phyloP scores from a whole-genome alignment of 1,140 invertebrate species.

The Pararge aegeria region DNA sequence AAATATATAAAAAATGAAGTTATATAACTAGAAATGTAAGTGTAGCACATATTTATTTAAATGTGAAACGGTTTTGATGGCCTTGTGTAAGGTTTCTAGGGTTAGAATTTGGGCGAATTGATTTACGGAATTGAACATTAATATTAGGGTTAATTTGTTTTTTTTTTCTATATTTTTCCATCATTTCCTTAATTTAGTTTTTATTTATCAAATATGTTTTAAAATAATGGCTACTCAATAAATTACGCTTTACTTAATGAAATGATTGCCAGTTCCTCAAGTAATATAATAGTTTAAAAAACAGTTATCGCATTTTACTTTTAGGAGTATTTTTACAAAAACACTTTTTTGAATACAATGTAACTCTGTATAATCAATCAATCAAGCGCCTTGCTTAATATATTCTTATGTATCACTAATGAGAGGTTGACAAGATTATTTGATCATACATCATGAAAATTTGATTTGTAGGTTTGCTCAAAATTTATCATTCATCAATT shows the following conservation, averaged over 20 bases:
- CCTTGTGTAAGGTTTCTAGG: slow-evolving; percentile 10
- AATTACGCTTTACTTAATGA: slow-evolving; percentile 14
- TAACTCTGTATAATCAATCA: no score
- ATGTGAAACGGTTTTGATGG: slow-evolving; percentile 20
- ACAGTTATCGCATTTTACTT: slow-evolving; percentile 8
- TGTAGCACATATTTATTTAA: slow-evolving; percentile 31
- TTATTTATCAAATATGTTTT: slow-evolving; percentile 2
- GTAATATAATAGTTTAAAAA: slow-evolving; percentile 12
- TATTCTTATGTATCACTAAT: no score
- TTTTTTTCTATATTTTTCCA: neutral
- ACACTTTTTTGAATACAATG: neutral
- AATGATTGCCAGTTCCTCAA: slow-evolving; percentile 30
- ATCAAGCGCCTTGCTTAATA: no score
- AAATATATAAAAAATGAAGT: slow-evolving; percentile 61
- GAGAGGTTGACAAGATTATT: neutral
- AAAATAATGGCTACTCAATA: slow-evolving; percentile 12
- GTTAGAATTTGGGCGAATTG: slow-evolving; percentile 14
- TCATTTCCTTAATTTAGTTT: slow-evolving; percentile 4
- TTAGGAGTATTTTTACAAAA: slow-evolving; percentile 10
- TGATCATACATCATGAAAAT: neutral
- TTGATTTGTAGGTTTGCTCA: neutral
- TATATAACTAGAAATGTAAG: slow-evolving; percentile 52
- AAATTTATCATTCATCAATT: neutral
- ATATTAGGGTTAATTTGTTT: slow-evolving; percentile 9
- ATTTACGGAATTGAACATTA: slow-evolving; percentile 30